phyloP scores from a whole-genome alignment of 1,140 invertebrate genomes.

The Mylabris phalerata region DNA sequence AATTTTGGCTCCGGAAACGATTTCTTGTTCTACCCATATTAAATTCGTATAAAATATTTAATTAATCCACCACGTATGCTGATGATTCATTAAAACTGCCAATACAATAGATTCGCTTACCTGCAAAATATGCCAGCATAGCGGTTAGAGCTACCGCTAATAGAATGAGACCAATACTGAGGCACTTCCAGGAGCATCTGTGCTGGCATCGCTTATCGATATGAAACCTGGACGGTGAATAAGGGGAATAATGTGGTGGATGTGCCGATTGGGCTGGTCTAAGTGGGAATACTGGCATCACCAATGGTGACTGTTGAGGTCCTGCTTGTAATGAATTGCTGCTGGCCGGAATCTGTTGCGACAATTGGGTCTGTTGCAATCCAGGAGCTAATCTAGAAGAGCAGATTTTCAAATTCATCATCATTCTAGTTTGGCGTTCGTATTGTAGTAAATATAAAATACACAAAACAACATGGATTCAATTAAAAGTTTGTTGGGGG shows the following conservation, averaged over 20 bases:
- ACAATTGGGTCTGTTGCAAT: conserved; percentile 44
- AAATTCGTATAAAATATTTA: too few relatives aligned
- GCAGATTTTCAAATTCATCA: neutral
- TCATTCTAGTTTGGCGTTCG: neutral
- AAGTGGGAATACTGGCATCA: conserved; percentile 73
- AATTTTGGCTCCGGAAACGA: conserved; percentile 1
- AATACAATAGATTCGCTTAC: conserved; percentile 46
- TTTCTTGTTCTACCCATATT: neutral
- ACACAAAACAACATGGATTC: neutral
- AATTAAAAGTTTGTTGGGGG: neutral
- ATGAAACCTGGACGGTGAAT: conserved; percentile 86
- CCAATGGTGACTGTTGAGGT: conserved; percentile 53
- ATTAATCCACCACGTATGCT: too few relatives aligned
- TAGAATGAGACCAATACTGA: conserved; percentile 84
- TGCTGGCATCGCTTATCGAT: conserved; percentile 89
- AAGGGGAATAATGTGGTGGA: conserved; percentile 70
- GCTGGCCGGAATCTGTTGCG: conserved; percentile 37
- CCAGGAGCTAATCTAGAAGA: conserved; percentile 45
- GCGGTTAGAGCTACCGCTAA: conserved; percentile 80
- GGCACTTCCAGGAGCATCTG: conserved; percentile 91
- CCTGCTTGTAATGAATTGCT: conserved; percentile 38
- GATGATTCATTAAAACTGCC: too few relatives aligned
- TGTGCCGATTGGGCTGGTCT: conserved; percentile 60
- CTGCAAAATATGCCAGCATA: conserved; percentile 89
- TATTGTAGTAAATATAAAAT: neutral